Conservation (phyloP, 1,140 invertebrate genomes). For the Tetramorium simillimum region DNA sequence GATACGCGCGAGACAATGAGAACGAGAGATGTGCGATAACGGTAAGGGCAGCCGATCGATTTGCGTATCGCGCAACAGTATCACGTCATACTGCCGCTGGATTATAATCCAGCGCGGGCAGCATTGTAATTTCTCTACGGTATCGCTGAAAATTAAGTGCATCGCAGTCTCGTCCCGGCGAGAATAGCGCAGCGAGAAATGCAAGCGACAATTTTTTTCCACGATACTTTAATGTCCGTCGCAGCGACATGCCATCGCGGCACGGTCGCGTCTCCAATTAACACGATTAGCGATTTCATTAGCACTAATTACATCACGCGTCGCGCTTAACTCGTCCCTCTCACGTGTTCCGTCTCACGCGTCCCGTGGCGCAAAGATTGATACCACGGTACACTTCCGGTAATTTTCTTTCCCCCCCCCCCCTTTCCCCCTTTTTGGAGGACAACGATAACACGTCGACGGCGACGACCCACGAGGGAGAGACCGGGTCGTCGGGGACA, state of each 20-base stretch:
- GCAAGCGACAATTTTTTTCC: conserved; percentile 11
- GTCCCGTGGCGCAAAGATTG: neutral
- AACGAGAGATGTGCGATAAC: conserved; percentile 38
- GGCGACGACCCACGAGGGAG: neutral
- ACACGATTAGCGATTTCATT: conserved; percentile 72
- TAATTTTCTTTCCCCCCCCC: neutral
- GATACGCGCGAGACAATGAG: conserved; percentile 26
- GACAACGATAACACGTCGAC: conserved; percentile 6
- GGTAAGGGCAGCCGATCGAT: conserved; percentile 42
- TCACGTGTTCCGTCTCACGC: neutral
- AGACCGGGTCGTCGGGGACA: neutral
- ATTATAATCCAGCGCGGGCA: conserved; percentile 33
- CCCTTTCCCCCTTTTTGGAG: conserved; percentile 12
- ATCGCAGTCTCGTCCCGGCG: neutral
- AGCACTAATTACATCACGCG: conserved; percentile 70
- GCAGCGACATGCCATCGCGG: neutral
- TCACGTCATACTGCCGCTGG: neutral
- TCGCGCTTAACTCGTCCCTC: conserved; percentile 21
- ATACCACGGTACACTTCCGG: conserved; percentile 3
- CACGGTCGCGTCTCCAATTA: conserved; percentile 58
- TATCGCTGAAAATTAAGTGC: conserved; percentile 35
- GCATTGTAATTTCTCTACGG: conserved; percentile 29
- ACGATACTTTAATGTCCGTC: neutral
- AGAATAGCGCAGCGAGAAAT: conserved; percentile 22
- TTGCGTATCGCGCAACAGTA: conserved; percentile 18